Conservation (phyloP, 2,888 invertebrate species). For the Sarcophaga caerulescens region DNA sequence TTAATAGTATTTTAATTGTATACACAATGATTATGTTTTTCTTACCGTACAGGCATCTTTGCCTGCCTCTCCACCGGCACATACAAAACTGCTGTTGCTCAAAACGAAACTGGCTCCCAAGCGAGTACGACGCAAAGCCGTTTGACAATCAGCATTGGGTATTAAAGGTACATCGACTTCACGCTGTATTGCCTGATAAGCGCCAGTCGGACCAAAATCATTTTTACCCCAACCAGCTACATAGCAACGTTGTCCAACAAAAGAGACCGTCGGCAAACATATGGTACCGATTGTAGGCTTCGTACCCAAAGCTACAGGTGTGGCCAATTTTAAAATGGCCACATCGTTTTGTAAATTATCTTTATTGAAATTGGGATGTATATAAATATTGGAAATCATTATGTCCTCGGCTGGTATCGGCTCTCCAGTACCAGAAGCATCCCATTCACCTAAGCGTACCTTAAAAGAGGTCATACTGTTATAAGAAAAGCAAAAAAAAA, state of each 20-base stretch:
- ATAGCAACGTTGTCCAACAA: conserved; percentile 83
- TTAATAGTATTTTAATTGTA: conserved; percentile 12
- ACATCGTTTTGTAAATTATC: conserved; percentile 90
- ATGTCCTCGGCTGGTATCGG: conserved; percentile 86
- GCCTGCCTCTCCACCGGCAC: conserved; percentile 89
- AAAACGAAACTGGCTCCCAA: conserved; percentile 85
- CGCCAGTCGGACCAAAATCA: conserved; percentile 83
- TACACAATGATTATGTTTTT: conserved; percentile 24
- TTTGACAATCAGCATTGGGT: conserved; percentile 85
- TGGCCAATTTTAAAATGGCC: conserved; percentile 87
- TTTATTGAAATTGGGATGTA: conserved; percentile 86
- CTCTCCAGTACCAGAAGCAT: conserved; percentile 85
- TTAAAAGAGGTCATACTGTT: conserved; percentile 82
- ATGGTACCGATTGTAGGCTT: conserved; percentile 84
- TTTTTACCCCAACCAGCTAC: conserved; percentile 95
- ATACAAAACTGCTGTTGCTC: conserved; percentile 87
- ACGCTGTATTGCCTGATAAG: conserved; percentile 85
- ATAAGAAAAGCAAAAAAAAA: neutral
- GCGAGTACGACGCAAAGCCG: conserved; percentile 84
- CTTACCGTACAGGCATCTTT: conserved; percentile 90
- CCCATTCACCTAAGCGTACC: conserved; percentile 89
- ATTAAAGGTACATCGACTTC: conserved; percentile 89
- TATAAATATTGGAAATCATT: conserved; percentile 83
- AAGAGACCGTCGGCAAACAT: conserved; percentile 82
- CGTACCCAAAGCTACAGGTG: conserved; percentile 83